A percentile compares a stretch with the other conserved stretches of the same genome.
Conservation (phyloP, 53 echinoderm and acorn worm genomes). For the Patiria pectinifera region DNA sequence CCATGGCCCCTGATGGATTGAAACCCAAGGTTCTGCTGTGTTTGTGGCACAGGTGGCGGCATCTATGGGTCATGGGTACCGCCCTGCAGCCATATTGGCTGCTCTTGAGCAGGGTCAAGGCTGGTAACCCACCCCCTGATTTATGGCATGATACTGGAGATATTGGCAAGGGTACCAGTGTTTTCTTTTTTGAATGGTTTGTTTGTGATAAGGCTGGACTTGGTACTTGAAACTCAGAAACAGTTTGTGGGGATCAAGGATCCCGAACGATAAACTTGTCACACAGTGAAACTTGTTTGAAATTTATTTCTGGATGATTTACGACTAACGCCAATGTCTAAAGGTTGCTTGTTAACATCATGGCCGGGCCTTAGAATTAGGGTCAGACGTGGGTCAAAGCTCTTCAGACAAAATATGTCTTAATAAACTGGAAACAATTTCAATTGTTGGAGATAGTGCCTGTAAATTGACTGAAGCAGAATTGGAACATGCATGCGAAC, state of each 20-base stretch:
- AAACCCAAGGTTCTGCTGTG: slow-evolving; percentile 11
- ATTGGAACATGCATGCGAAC: too few relatives aligned
- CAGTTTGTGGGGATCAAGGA: background rate
- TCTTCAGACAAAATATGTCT: slow-evolving; percentile 1
- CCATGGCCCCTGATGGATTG: background rate
- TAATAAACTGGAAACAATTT: background rate
- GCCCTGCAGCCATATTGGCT: background rate
- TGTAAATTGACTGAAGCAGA: too few relatives aligned
- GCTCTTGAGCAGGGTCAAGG: slow-evolving; percentile 12
- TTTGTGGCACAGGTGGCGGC: background rate
- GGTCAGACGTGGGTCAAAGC: background rate
- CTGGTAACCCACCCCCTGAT: slow-evolving; percentile 7
- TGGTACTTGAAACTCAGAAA: background rate
- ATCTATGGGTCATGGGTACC: slow-evolving; percentile 13
- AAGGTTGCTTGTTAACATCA: slow-evolving; percentile 32
- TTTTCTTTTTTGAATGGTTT: background rate
- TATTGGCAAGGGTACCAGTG: slow-evolving; percentile 9
- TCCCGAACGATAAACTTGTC: slow-evolving; percentile 10
- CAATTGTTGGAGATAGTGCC: too few relatives aligned
- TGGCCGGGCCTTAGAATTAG: background rate
- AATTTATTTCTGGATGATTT: background rate
- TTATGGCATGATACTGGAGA: slow-evolving; percentile 4
- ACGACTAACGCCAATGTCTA: background rate
- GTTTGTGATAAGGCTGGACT: background rate
- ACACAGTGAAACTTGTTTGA: background rate